These are phyloP conservation scores for Oryzias curvinotus DNA, from an alignment of 2,113 vertebrate species.

Conservation along the genomic window DNA sequence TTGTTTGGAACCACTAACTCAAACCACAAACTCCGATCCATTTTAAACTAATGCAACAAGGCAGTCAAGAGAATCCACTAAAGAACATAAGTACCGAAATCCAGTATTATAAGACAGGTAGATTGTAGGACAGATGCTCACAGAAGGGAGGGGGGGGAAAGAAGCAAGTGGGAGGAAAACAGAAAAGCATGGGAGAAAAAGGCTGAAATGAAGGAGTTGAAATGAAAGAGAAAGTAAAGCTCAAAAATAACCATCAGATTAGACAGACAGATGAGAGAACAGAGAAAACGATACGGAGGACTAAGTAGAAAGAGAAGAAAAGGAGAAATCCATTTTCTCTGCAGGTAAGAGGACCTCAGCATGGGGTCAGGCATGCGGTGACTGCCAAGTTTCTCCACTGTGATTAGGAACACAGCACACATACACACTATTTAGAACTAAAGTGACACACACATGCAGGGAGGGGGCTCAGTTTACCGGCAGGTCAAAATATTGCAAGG, in stretches of 20 bases:
- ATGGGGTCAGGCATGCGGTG: conserved; percentile 29
- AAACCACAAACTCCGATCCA: too few relatives aligned
- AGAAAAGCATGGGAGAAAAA: conserved; percentile 15
- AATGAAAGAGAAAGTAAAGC: conserved; percentile 26
- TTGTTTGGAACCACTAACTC: too few relatives aligned
- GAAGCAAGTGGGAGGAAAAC: conserved; percentile 17
- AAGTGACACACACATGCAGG: conserved; percentile 38
- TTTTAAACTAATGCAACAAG: too few relatives aligned
- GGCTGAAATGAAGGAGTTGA: conserved; percentile 29
- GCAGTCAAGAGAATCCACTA: too few relatives aligned
- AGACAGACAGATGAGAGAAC: neutral
- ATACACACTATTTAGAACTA: conserved; percentile 30
- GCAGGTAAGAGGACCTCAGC: conserved; percentile 45
- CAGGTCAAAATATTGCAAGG: conserved; percentile 8
- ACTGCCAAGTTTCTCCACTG: conserved; percentile 15
- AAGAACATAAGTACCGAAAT: too few relatives aligned
- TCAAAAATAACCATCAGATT: conserved; percentile 14
- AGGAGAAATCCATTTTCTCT: conserved; percentile 59
- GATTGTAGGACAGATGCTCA: conserved; percentile 1
- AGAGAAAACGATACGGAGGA: neutral
- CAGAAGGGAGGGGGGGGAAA: conserved; percentile 7
- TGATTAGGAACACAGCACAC: conserved; percentile 34
- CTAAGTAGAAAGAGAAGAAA: conserved; percentile 28
- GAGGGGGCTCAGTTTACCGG: conserved; percentile 47
- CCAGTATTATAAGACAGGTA: too few relatives aligned